A percentile compares a stretch with the other conserved stretches of the same genome.
Evolutionary conservation across 2,888 invertebrate genomes (phyloP).

Genomic region (Oxycera nigricornis): DNA sequence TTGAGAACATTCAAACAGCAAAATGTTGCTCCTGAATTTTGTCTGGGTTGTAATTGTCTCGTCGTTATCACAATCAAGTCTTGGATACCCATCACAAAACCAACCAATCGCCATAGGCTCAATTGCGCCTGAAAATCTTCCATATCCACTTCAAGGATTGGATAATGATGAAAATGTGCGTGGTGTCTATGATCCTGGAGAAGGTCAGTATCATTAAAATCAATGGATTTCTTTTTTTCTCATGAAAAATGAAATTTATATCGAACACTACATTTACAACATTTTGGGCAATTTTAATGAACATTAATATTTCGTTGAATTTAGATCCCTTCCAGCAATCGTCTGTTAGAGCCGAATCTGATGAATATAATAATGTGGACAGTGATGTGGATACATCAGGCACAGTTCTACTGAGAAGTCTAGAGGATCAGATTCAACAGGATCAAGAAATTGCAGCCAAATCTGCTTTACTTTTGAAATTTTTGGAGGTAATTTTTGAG

Average conservation of each 20-base stretch:
- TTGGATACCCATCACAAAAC: slow-evolving; percentile 33
- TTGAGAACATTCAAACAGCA: neutral
- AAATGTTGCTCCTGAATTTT: slow-evolving; percentile 49
- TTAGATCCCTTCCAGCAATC: slow-evolving; percentile 11
- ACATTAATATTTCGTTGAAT: neutral
- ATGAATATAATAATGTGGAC: slow-evolving; percentile 6
- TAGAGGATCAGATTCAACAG: slow-evolving; percentile 57
- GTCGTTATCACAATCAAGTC: slow-evolving; percentile 45
- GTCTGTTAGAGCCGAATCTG: neutral
- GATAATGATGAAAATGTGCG: slow-evolving; percentile 51
- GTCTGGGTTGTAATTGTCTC: slow-evolving; percentile 48
- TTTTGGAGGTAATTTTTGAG: slow-evolving; percentile 55
- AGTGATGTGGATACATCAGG: slow-evolving; percentile 27
- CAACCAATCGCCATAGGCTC: slow-evolving; percentile 27
- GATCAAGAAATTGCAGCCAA: slow-evolving; percentile 61
- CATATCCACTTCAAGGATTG: slow-evolving; percentile 36
- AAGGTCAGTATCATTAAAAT: slow-evolving; percentile 61
- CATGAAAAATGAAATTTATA: too few relatives aligned
- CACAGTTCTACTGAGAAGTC: slow-evolving; percentile 52
- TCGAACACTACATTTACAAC: too few relatives aligned
- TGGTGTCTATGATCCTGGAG: slow-evolving; percentile 60
- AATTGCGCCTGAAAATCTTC: slow-evolving; percentile 6
- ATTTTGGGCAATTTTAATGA: neutral
- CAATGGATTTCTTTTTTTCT: too few relatives aligned
- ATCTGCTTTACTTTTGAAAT: slow-evolving; percentile 59